These are phyloP conservation scores for Meloidogyne floridensis DNA, from an alignment of 1,140 invertebrate species.

Conservation along the genomic window DNA sequence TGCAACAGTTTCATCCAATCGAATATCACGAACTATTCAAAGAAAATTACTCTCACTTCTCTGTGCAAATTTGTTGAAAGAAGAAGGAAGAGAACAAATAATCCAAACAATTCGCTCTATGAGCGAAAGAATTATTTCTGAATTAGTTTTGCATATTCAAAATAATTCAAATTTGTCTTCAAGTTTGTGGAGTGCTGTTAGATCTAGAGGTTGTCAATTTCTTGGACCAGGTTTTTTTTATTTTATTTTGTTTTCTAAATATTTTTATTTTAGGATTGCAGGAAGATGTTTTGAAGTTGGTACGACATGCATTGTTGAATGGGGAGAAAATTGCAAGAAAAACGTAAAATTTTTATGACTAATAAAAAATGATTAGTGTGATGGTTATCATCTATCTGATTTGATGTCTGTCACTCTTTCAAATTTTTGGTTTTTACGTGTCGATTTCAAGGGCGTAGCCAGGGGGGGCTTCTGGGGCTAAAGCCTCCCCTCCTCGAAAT, in stretches of 20 bases:
- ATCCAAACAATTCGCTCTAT: conserved; percentile 81
- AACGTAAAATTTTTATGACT: conserved; percentile 69
- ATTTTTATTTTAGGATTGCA: conserved; percentile 75
- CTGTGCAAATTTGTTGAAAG: conserved; percentile 63
- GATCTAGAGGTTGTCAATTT: conserved; percentile 95
- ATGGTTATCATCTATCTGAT: no score
- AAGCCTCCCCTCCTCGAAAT: no score
- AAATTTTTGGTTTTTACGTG: no score
- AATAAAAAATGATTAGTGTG: no score
- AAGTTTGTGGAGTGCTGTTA: conserved; percentile 93
- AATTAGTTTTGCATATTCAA: conserved; percentile 89
- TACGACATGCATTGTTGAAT: conserved; percentile 88
- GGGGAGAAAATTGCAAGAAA: conserved; percentile 94
- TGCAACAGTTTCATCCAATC: conserved; percentile 48
- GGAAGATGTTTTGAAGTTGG: conserved; percentile 92
- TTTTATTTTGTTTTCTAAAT: background rate
- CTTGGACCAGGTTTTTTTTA: conserved; percentile 79
- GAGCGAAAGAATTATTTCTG: conserved; percentile 89
- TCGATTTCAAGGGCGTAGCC: no score
- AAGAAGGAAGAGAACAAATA: conserved; percentile 71
- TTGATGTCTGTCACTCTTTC: no score
- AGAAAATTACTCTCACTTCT: conserved; percentile 87
- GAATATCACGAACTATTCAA: conserved; percentile 87
- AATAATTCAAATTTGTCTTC: conserved; percentile 87
- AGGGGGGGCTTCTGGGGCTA: no score